Conservation (phyloP, 2,113 vertebrate genomes). For the Thalassoma bifasciatum region DNA sequence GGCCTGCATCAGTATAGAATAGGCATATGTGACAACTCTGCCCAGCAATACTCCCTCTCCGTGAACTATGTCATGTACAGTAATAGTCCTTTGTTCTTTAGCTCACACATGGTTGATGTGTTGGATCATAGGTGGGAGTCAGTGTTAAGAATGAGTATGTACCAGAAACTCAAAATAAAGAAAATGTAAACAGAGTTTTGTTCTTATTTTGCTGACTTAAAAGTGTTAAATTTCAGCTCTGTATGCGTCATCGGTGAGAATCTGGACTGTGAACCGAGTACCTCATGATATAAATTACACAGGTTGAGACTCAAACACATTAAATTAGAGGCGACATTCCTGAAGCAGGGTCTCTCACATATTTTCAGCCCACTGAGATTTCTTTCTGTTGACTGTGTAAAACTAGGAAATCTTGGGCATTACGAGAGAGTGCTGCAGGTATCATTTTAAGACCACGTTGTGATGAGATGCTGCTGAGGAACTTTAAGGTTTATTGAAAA, state of each 20-base stretch:
- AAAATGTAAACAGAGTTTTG: neutral
- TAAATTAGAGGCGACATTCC: no score
- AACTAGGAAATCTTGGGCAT: no score
- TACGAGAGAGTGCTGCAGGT: no score
- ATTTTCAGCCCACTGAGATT: no score
- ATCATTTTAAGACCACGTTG: no score
- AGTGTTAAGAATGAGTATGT: no score
- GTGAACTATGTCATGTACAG: neutral
- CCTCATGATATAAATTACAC: no score
- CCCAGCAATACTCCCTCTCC: neutral
- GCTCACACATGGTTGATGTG: constrained; percentile 2
- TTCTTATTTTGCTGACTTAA: neutral
- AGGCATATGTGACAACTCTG: neutral
- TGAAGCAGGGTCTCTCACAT: no score
- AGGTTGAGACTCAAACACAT: no score
- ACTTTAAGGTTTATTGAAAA: neutral
- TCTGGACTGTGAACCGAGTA: no score
- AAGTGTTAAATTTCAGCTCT: neutral
- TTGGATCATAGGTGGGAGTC: neutral
- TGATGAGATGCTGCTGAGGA: neutral
- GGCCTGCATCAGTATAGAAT: neutral
- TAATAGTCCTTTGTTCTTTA: neutral
- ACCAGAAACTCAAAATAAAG: no score
- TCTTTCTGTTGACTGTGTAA: no score
- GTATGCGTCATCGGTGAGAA: neutral